These are phyloP conservation scores for Phrixothrix hirtus DNA, from an alignment of 2,888 invertebrate species.

Conservation along the genomic window DNA sequence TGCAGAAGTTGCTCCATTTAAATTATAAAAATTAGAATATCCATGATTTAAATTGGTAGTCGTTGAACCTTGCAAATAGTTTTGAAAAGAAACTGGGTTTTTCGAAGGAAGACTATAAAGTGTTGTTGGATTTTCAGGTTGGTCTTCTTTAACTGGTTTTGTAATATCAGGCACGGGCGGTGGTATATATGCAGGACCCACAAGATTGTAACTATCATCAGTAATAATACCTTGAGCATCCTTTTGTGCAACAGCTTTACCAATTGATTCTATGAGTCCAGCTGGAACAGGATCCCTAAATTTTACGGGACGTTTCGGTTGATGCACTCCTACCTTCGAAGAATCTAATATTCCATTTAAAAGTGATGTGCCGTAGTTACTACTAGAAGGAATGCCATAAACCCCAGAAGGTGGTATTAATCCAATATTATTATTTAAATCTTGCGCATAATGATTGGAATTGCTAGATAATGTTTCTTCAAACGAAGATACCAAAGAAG, in stretches of 20 bases:
- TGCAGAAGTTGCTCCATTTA: slow-evolving; percentile 46
- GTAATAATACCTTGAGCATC: slow-evolving; percentile 64
- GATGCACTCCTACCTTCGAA: slow-evolving; percentile 46
- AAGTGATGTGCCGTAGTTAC: slow-evolving; percentile 55
- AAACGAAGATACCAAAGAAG: slow-evolving; percentile 25
- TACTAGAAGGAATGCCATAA: slow-evolving; percentile 65
- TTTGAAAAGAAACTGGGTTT: slow-evolving; percentile 59
- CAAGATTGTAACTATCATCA: slow-evolving; percentile 51
- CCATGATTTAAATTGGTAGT: slow-evolving; percentile 36
- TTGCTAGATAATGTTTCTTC: slow-evolving; percentile 14
- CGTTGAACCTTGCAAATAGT: slow-evolving; percentile 43
- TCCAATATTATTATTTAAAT: slow-evolving; percentile 49
- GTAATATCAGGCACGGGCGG: slow-evolving; percentile 63
- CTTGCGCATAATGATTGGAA: slow-evolving; percentile 13
- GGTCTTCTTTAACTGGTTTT: slow-evolving; percentile 50
- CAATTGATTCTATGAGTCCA: slow-evolving; percentile 69
- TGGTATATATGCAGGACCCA: slow-evolving; percentile 62
- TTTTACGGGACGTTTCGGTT: slow-evolving; percentile 66
- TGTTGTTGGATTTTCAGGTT: slow-evolving; percentile 59
- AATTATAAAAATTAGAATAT: slow-evolving; percentile 30
- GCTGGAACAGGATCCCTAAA: slow-evolving; percentile 76
- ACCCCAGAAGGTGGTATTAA: slow-evolving; percentile 64
- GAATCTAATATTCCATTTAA: slow-evolving; percentile 27
- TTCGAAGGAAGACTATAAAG: slow-evolving; percentile 60
- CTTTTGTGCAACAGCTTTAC: slow-evolving; percentile 65